These are phyloP conservation scores for Proterorhinus semilunaris DNA, from an alignment of 2,113 vertebrate genomes.

Conservation along the genomic window DNA sequence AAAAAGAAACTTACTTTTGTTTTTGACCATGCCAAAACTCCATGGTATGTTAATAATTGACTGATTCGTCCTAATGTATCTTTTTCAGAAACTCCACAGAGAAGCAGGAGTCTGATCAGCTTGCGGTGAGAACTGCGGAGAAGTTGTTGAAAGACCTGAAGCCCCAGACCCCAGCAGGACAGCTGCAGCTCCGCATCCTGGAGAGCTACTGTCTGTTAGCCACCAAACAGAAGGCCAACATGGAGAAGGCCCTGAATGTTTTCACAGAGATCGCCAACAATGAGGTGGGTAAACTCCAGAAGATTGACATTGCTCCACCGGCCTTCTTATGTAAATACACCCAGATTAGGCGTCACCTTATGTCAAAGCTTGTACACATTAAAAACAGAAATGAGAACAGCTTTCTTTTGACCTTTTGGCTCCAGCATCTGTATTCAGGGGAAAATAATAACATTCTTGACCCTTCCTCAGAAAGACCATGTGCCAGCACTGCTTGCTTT, in stretches of 20 bases:
- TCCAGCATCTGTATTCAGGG: too few species aligned
- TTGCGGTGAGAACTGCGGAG: slow-evolving; percentile 93
- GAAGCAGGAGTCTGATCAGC: slow-evolving; percentile 93
- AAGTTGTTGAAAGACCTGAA: slow-evolving; percentile 94
- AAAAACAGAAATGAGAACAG: too few species aligned
- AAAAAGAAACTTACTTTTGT: too few species aligned
- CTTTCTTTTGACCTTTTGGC: too few species aligned
- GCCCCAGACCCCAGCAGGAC: slow-evolving; percentile 88
- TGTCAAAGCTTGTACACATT: neutral
- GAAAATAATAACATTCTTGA: neutral
- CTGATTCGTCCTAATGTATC: neutral
- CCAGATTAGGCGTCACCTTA: neutral
- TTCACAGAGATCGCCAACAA: slow-evolving; percentile 90
- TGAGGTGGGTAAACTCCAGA: slow-evolving; percentile 81
- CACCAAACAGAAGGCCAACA: slow-evolving; percentile 89
- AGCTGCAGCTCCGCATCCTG: slow-evolving; percentile 88
- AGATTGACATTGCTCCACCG: slow-evolving; percentile 20
- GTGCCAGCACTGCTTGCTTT: slow-evolving; percentile 92
- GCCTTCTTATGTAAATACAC: slow-evolving; percentile 32
- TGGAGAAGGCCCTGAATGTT: slow-evolving; percentile 86
- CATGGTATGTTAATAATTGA: neutral
- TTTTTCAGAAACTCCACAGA: slow-evolving; percentile 85
- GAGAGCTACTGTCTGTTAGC: slow-evolving; percentile 93
- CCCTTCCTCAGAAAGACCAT: slow-evolving; percentile 85
- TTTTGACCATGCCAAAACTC: too few species aligned